A percentile compares a stretch with the other conserved stretches of the same genome.
Conservation (phyloP, 2,888 invertebrate genomes). For the Diloba caeruleocephala region DNA sequence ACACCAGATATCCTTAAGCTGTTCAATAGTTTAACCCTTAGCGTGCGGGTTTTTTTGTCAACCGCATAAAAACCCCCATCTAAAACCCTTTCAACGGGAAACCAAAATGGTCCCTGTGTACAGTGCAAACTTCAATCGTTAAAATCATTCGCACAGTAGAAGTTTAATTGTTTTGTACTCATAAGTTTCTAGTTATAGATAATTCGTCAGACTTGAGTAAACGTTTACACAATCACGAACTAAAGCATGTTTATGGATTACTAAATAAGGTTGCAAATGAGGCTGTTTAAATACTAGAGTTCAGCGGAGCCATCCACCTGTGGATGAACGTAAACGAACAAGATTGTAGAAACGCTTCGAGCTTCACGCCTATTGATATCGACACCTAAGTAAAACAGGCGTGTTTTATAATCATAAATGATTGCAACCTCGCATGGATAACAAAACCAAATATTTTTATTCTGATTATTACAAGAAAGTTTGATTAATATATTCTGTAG, state of each 20-base stretch:
- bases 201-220: background rate
- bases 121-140: no score
- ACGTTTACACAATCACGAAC: conserved; percentile 5
- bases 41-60: no score
- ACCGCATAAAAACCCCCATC: no score
- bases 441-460: no score
- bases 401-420: conserved; percentile 19
- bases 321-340: no score
- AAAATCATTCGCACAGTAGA: background rate
- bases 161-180: background rate
- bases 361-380: conserved; percentile 11
- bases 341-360: conserved; percentile 24
- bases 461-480: no score
- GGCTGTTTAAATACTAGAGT: background rate
- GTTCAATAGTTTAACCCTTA: no score
- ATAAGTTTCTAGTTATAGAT: background rate
- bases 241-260: background rate
- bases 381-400: conserved; percentile 9
- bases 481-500: no score
- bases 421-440: conserved; percentile 16
- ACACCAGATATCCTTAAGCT: no score
- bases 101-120: no score
- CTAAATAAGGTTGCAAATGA: conserved; percentile 14
- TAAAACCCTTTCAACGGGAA: no score
- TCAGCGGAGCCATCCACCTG: conserved; percentile 14